Conservation (phyloP, 2,888 invertebrate species). For the Ecliptopera silaceata region DNA sequence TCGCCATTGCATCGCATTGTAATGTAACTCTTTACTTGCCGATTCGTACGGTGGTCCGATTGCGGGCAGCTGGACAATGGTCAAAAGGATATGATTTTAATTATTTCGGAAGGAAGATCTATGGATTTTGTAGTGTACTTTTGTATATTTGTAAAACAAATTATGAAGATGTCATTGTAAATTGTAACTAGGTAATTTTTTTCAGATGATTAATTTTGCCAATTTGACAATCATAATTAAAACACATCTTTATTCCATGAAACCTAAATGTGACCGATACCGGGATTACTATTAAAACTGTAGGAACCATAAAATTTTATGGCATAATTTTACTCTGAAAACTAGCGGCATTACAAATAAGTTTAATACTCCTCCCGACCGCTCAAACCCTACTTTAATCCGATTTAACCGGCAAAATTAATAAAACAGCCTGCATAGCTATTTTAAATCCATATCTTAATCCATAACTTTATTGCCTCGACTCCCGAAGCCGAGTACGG, state of each 20-base stretch:
- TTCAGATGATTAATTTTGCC: no score
- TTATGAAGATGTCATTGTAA: background rate
- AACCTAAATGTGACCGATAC: background rate
- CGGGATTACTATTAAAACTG: background rate
- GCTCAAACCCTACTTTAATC: conserved; percentile 22
- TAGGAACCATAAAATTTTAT: conserved; percentile 2
- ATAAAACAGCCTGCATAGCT: conserved; percentile 26
- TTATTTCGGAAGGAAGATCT: conserved; percentile 32
- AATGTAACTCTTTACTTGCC: conserved; percentile 44
- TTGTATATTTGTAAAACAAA: background rate
- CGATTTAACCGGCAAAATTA: conserved; percentile 31
- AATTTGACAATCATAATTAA: no score
- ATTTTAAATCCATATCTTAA: conserved; percentile 16
- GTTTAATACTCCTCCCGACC: background rate
- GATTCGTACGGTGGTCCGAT: conserved; percentile 51
- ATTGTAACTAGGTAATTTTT: no score
- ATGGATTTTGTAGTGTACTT: conserved; percentile 25
- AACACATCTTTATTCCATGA: background rate
- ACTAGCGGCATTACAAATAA: conserved; percentile 16
- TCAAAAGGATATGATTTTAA: conserved; percentile 25
- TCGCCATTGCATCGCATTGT: conserved; percentile 24
- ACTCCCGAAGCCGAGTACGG: conserved; percentile 24
- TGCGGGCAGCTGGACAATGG: conserved; percentile 26
- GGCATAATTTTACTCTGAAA: conserved; percentile 9
- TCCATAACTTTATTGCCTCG: conserved; percentile 28